phyloP scores from a whole-genome alignment of 2,888 invertebrate species.

The Agrilus mali region DNA sequence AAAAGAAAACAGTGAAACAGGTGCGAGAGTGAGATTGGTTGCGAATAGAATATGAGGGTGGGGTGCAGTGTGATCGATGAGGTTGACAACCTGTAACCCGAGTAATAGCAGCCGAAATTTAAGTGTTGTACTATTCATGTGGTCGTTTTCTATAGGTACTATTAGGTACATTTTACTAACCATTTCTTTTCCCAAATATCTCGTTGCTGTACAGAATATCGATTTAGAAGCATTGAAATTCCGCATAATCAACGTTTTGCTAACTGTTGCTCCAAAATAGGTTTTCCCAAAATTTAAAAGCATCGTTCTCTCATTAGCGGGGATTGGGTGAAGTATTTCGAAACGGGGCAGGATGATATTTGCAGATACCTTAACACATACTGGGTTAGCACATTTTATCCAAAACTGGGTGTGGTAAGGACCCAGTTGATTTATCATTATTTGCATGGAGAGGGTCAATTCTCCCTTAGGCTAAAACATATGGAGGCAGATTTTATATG shows the following conservation, averaged over 20 bases:
- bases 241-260: constrained; percentile 28
- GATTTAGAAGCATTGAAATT: constrained; percentile 32
- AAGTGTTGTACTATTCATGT: no score
- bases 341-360: constrained; percentile 29
- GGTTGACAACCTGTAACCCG: no score
- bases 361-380: constrained; percentile 23
- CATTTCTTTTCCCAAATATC: constrained; percentile 22
- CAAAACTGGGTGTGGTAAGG: constrained; percentile 26
- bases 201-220: constrained; percentile 31
- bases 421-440: no score
- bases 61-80: no score
- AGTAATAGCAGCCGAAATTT: no score
- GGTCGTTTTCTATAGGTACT: no score
- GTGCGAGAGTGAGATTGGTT: no score
- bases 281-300: constrained; percentile 33
- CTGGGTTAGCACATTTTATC: constrained; percentile 29
- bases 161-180: constrained; percentile 21
- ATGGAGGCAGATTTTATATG: no score
- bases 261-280: constrained; percentile 26
- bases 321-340: constrained; percentile 27
- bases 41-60: no score
- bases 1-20: no score
- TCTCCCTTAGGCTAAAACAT: no score
- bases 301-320: constrained; percentile 26
- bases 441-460: no score